Evolutionary conservation across 2,113 vertebrate genomes (phyloP), one percentile per base, ranked within the genome.

Genomic region (Pao palembangensis): DNA sequence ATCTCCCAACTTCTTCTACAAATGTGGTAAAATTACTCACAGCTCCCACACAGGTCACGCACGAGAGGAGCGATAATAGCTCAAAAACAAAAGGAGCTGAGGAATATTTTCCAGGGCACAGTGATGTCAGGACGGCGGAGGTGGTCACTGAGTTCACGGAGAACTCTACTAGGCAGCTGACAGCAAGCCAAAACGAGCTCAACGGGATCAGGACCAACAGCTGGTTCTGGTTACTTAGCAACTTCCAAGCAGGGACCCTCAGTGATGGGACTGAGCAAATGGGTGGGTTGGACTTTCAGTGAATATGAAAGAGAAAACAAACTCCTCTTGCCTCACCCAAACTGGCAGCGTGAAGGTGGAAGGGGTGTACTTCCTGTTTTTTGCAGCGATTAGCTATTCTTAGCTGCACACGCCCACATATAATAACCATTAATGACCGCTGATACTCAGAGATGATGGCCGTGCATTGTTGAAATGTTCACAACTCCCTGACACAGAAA

Each of bases 201-300:
- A 82, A 64, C 48, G 61, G 80, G 77, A 80, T 87, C 72, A 68
- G 58, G 64, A 79, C 83, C 85, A 88, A 88, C 88, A 90, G 87
- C 85, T 90, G 89, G 85, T 86, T 89, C 70, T 83, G 83, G 89
- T 89, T 89, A 88, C 88, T 83, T 89, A 88, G 89, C 88, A 90
- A 90, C 88, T 80, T 80, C 78, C 79, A 86, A 86, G 80, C 80
- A 80, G 79, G 82, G 65, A 79, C 75, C 56, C 77, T 69, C 54
- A 43, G 69, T 51, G 65, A 66, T 69, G 78, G 76, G 75, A 12
- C 11, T 38, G 8, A 38, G 34, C 34, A 2, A 38, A 38, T 38
- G 56, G 48, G 53, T 75, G 75, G 59, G 62, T 59, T 34, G 38
- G 56, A 71, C 56, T 71, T 55, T 42, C 25, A 51, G 75, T 74